Conservation (phyloP, 2,888 invertebrate genomes). For the Heteromyza rotundicornis region DNA sequence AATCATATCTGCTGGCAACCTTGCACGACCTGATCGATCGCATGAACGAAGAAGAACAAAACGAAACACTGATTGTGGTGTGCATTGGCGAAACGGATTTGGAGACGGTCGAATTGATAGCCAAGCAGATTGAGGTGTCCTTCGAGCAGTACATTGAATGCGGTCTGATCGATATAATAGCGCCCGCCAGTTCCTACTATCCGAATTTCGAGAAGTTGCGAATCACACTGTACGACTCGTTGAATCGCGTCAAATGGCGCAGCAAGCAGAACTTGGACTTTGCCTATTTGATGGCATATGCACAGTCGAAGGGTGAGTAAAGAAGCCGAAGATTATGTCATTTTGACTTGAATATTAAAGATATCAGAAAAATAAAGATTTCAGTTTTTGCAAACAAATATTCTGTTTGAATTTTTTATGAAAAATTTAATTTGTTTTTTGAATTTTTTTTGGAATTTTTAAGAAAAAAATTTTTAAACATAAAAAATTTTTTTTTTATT, state of each 20-base stretch:
- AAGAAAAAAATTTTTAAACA: no score
- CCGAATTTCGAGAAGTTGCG: slow-evolving; percentile 81
- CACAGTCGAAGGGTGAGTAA: slow-evolving; percentile 74
- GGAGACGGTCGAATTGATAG: slow-evolving; percentile 76
- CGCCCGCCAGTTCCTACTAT: slow-evolving; percentile 85
- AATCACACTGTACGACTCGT: slow-evolving; percentile 83
- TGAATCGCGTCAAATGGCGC: slow-evolving; percentile 86
- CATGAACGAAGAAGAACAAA: slow-evolving; percentile 74
- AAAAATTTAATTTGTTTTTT: no score
- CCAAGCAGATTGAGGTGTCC: slow-evolving; percentile 77
- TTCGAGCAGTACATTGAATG: slow-evolving; percentile 76
- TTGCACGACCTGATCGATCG: slow-evolving; percentile 82
- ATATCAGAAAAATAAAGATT: background rate
- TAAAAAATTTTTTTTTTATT: no score
- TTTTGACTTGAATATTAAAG: no score
- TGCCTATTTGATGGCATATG: slow-evolving; percentile 93
- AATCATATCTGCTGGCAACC: slow-evolving; percentile 85
- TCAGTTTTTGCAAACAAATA: background rate
- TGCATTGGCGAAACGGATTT: slow-evolving; percentile 87
- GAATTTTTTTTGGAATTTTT: no score
- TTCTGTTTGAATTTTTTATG: background rate
- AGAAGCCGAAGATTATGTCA: no score
- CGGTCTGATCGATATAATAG: slow-evolving; percentile 87
- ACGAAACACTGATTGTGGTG: slow-evolving; percentile 84
- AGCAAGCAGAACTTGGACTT: slow-evolving; percentile 95